These are phyloP conservation scores for Alloplasta piceator DNA, from an alignment of 2,888 invertebrate species.

Conservation along the genomic window DNA sequence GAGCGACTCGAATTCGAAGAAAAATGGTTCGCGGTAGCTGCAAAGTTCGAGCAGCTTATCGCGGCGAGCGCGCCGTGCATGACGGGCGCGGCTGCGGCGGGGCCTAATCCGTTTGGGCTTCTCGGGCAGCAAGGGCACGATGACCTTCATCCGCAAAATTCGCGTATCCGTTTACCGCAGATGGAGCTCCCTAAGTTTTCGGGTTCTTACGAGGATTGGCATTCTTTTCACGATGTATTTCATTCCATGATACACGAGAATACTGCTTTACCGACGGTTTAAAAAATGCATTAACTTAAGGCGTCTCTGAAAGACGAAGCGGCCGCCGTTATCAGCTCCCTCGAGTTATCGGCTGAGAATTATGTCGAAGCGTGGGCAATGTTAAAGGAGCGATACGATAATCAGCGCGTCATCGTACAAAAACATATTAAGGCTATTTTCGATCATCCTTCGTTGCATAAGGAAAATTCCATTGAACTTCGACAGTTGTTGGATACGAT, in stretches of 20 bases:
- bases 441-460: conserved; percentile 48
- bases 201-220: conserved; percentile 55
- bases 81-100: too few species aligned
- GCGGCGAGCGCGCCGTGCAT: too few species aligned
- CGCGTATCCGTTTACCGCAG: conserved; percentile 22
- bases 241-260: conserved; percentile 42
- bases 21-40: too few species aligned
- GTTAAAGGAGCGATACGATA: conserved; percentile 65
- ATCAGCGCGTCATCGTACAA: conserved; percentile 67
- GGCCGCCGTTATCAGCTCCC: conserved; percentile 29
- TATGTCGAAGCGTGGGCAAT: conserved; percentile 49
- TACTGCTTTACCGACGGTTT: conserved; percentile 11
- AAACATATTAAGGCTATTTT: conserved; percentile 67
- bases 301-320: conserved; percentile 40
- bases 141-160: not conserved
- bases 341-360: conserved; percentile 51
- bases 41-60: too few species aligned
- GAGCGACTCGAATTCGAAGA: too few species aligned
- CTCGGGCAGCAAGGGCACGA: too few species aligned
- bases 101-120: too few species aligned
- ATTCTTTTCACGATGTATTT: conserved; percentile 46
- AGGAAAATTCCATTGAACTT: conserved; percentile 59
- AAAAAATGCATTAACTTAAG: conserved; percentile 55
- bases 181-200: conserved; percentile 49
- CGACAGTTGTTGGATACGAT: conserved; percentile 66